Evolutionary conservation across 2,113 vertebrate species (phyloP), one percentile per base, ranked within the genome.

Genomic region (Glareola pratincola): DNA sequence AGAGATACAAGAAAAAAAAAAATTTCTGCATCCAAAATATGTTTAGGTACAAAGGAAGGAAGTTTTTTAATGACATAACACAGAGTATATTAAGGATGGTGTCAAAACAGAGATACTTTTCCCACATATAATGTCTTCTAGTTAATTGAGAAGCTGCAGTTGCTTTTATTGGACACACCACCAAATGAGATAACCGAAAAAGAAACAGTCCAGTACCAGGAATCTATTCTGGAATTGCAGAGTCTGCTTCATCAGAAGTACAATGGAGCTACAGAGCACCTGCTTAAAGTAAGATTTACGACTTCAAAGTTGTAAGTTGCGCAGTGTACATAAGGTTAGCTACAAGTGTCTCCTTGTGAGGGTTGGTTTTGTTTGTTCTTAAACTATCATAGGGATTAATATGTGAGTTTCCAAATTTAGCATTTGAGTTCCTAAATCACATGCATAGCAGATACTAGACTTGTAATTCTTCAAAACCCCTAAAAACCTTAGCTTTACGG

Each of bases 121-220:
- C 18, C 62, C 43, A 9, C 34, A 6, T 62, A 2, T 32, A 27
- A 90, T 73, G 29, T 96, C 63, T 97, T 96, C 32, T 59, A 99
- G 99, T 94, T 99, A 92, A 98, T 98, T 34, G 97, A 98, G 32
- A 98, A 99, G 95, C 84, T 99, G 94, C 98, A 99, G n/a, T 95
- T 89, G 79, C 88, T 98, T 37, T 92, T 99, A 9, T 50, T 96
- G 93, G 98, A 99, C 29, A 97, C 94, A 3, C 85, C 98, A 22
- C 64, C 94, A 15, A 74, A 92, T 63, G 88, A 98, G 37, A 71
- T 98, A 60, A 68, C 88, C 64, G 56, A 92, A 8, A 48, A 86
- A 18, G 92, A 97, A 14, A 63, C 66, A 24, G 27, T 48, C 4
- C 98, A 97, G 72, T 98, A 99, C 95, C 98, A 96, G 71, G 97